Percentiles rank a stretch among this genome's conserved stretches.
phyloP scores from a whole-genome alignment of 2,888 invertebrate species.

The Desoria tigrina region DNA sequence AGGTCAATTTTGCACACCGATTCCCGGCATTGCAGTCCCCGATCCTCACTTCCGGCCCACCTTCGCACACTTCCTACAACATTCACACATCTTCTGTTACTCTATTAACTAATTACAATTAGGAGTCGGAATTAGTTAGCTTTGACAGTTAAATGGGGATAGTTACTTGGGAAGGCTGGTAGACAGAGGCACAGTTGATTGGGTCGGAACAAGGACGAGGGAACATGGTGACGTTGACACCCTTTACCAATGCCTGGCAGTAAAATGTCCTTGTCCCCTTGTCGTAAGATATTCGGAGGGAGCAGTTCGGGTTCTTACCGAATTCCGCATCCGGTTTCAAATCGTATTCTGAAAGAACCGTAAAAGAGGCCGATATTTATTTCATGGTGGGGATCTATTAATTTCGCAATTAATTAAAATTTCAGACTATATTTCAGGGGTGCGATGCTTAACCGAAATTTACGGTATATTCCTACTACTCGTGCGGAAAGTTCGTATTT shows the following conservation, averaged over 20 bases:
- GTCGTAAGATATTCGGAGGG: conserved; percentile 30
- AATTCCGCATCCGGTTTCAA: conserved; percentile 29
- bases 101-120: neutral
- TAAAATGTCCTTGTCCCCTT: conserved; percentile 27
- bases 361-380: no score
- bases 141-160: conserved; percentile 10
- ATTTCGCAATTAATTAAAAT: neutral
- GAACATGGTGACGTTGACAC: conserved; percentile 26
- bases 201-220: conserved; percentile 29
- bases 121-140: neutral
- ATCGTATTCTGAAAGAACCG: conserved; percentile 9
- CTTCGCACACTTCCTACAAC: conserved; percentile 27
- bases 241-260: conserved; percentile 23
- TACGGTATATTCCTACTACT: no score
- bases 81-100: no score
- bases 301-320: conserved; percentile 28
- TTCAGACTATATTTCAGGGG: conserved; percentile 18
- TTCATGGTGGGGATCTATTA: neutral
- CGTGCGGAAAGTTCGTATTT: no score
- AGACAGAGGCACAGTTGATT: conserved; percentile 23
- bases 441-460: no score
- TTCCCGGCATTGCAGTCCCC: conserved; percentile 21
- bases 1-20: conserved; percentile 29
- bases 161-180: conserved; percentile 16
- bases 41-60: conserved; percentile 15